Evolutionary conservation across 2,797 vertebrate species (phyloP).

Genomic region (Xyrichtys novacula): DNA sequence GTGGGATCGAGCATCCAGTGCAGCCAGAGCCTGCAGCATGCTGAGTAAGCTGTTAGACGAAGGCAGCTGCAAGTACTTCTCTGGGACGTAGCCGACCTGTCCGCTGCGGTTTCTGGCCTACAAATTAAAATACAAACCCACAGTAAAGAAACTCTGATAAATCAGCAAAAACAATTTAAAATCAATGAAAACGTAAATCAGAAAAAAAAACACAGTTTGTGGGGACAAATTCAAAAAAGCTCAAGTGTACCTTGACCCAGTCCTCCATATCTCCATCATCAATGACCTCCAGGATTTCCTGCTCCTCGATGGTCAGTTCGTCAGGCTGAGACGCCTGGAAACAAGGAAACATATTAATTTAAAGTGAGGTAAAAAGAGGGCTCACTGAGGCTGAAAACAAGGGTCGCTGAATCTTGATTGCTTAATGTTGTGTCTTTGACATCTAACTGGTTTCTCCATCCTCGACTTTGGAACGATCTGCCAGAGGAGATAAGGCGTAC

Average conservation of each 20-base stretch:
- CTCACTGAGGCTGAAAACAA: background rate
- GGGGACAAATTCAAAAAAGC: background rate
- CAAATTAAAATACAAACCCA: background rate
- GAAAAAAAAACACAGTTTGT: background rate
- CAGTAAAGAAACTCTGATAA: background rate
- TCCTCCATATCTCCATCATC: conserved; percentile 99
- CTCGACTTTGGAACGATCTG: too few species aligned
- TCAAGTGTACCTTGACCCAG: conserved; percentile 93
- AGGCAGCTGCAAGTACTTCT: conserved; percentile 96
- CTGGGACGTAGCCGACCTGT: conserved; percentile 94
- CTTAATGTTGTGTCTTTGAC: too few species aligned
- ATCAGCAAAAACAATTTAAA: too few species aligned
- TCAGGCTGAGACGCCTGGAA: conserved; percentile 94
- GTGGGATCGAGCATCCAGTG: conserved; percentile 92
- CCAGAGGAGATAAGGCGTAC: too few species aligned
- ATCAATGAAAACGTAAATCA: background rate
- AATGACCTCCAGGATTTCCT: conserved; percentile 96
- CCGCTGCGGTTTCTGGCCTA: conserved; percentile 94
- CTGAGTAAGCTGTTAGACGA: conserved; percentile 95
- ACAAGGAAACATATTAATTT: background rate
- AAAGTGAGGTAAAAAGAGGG: background rate
- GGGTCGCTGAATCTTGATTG: background rate
- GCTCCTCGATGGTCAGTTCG: conserved; percentile 96
- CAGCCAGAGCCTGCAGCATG: conserved; percentile 94
- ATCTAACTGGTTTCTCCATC: too few species aligned